Evolutionary conservation across 2,113 vertebrate species (phyloP), one percentile per base, ranked within the genome.

Genomic region (Melanotaenia duboulayi): DNA sequence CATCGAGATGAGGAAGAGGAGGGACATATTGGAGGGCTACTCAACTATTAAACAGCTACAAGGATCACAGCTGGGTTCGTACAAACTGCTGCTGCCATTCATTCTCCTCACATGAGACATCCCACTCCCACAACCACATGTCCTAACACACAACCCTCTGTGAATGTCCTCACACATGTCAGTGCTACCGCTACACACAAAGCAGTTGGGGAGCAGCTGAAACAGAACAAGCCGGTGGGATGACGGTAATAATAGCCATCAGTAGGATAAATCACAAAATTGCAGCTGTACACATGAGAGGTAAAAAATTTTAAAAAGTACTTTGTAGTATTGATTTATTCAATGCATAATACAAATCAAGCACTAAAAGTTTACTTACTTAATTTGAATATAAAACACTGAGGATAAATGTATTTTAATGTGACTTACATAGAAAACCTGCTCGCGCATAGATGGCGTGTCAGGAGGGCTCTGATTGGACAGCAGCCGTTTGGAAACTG

Each of bases 391-490:
- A 16, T 23, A 71, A 59, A 76, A 58, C 16, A 35, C 22, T 49
- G 74, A 40, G 16, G 44, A 14, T 56, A 50, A 40, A 40, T 49
- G 6, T 58, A 9, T 52, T 25, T 28, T 19, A 42, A 58, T n/a
- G 25, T 40, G 71, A 96, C 97, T 99, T 92, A 99, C 98, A 76
- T 99, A 99, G 89, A 99, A 99, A 49, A 98, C 97, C 91, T 99
- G 98, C 78, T 99, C 98, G 58, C 98, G 94, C 92, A 99, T 95
- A 1, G 98, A 99, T 0, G 98, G 98, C 0, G 98, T 99, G 79
- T 99, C 97, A 0, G 98, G 98, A 0, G 98, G 98, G 71, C 97
- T 99, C 94, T 98, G 97, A 92, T 97, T 99, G 82, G 98, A 99
- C 59, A 93, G 96, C 89, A 99, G 97, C 24, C 98, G 95, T 81